Evolutionary conservation across 2,888 invertebrate species (phyloP), one percentile per base, ranked within the genome.

Genomic region (Scaptomyza polygonia): DNA sequence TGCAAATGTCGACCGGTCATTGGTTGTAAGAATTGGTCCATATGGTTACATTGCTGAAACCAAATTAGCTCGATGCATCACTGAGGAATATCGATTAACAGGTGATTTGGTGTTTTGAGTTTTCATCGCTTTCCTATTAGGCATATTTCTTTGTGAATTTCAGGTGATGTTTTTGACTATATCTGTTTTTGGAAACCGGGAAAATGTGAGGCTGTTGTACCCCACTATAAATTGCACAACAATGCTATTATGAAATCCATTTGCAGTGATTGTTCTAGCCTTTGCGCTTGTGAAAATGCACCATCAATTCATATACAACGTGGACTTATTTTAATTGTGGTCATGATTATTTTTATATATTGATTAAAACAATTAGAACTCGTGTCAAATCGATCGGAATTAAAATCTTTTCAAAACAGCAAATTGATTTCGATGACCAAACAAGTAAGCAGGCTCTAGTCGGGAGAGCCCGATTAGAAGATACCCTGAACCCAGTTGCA

Each of bases 161-260:
- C 4, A n/a, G 49, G 49, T 25, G 49, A 49, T 36, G 49, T 49
- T 9, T 14, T 5, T 11, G 14, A 36, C 0, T 25, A 36, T 3
- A 36, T 49, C 25, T 49, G 49, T 11, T 49, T 49, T 5, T 49
- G 49, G 49, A 36, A 14, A 14, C 49, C 49, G 6, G 0, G 8
- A 0, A 36, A 25, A 36, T 49, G 49, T 12, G 49, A 49, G 5
- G 49, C 49, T 0, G 49, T 49, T 36, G 49, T 49, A n/a, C 49
- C 49, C 9, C 49, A 49, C 11, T 49, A 49, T 25, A 36, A 49
- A 11, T 25, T 49, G 11, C 34, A 49, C 11, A 49, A 49, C 1
- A 14, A 1, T 3, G 49, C 14, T 1, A 1, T 49, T 3, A 49
- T 49, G 36, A 6, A 5, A 1, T 2, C 6, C 6, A 25, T 49